Evolutionary conservation across 2,888 invertebrate genomes (phyloP), one percentile per base, ranked within the genome.

Genomic region (Charanyca ferruginea): DNA sequence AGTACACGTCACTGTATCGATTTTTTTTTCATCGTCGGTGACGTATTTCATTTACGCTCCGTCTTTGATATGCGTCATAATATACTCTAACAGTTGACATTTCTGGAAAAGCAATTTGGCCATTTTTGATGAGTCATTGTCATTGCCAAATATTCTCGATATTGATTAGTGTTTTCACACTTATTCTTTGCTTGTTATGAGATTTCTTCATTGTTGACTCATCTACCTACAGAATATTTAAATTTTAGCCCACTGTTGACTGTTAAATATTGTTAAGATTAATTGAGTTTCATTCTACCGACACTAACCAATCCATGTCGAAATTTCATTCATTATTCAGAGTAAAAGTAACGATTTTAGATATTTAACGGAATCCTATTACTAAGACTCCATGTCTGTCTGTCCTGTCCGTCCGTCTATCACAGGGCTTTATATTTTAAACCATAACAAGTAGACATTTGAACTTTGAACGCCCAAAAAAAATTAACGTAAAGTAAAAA

Each of bases 21-120:
- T 28, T 1, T 57, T 35, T 3, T 23, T 22, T 38, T 69, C 23
- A 6, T 35, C 42, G 9, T 23, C 16, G n/a, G 52, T 62, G 63
- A 62, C 72, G 63, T 72, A 47, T n/a, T 18, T 28, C 8, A 23
- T 16, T 22, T 28, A 8, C 38, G 25, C 23, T n/a, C 18, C 23
- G 6, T 35, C 38, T 53, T 25, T 13, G n/a, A 8, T 18, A 18
- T 72, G 78, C 73, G 78, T 72, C 73, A 77, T 76, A 42, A 42
- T 9, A 20, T 18, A 23, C 57, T 35, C 57, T n/a, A 25, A 48
- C 53, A 44, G 44, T 48, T 58, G 48, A 53, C 48, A 49, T 58
- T 77, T 57, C 32, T 23, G 52, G 16, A 53, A 49, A 49, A 18
- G 55, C 25, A 49, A 45, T 57, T 62, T 57, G 18, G 11, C 2